A percentile compares a stretch with the other conserved stretches of the same genome.
These are phyloP conservation scores for Hystrix cristata DNA, from an alignment of 2,113 vertebrate genomes.

Conservation along the genomic window DNA sequence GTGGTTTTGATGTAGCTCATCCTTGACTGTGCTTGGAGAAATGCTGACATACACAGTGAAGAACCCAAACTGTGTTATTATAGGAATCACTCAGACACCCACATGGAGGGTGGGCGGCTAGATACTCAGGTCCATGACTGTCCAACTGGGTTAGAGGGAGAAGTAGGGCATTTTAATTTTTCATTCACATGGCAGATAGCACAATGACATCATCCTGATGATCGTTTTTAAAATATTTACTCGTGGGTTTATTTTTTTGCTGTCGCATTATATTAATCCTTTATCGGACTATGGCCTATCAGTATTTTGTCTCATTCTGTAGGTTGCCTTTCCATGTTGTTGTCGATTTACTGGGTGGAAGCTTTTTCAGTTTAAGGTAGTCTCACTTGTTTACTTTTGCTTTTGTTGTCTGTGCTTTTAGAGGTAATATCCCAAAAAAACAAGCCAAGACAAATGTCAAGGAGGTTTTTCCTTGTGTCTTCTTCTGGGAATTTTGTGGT, in stretches of 20 bases:
- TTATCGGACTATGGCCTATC: neutral
- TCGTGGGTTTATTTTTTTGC: neutral
- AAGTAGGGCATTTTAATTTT: neutral
- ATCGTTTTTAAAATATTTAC: neutral
- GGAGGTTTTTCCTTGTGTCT: neutral
- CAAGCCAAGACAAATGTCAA: neutral
- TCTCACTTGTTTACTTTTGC: neutral
- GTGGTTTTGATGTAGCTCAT: neutral
- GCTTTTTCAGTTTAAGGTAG: neutral
- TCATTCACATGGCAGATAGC: neutral
- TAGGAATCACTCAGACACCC: constrained; percentile 22
- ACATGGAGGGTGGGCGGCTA: neutral
- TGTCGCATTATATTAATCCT: neutral
- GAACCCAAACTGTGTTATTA: neutral
- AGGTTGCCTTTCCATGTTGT: neutral
- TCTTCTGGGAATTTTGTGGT: neutral
- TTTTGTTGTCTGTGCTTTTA: neutral
- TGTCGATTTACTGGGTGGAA: neutral
- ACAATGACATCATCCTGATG: neutral
- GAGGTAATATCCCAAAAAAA: neutral
- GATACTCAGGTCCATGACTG: neutral
- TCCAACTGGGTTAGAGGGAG: constrained; percentile 7
- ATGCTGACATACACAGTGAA: neutral
- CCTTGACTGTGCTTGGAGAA: neutral
- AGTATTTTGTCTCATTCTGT: neutral